Evolutionary conservation across 2,113 vertebrate genomes (phyloP), one percentile per base, ranked within the genome.

Genomic region (Microcebus jonahi): DNA sequence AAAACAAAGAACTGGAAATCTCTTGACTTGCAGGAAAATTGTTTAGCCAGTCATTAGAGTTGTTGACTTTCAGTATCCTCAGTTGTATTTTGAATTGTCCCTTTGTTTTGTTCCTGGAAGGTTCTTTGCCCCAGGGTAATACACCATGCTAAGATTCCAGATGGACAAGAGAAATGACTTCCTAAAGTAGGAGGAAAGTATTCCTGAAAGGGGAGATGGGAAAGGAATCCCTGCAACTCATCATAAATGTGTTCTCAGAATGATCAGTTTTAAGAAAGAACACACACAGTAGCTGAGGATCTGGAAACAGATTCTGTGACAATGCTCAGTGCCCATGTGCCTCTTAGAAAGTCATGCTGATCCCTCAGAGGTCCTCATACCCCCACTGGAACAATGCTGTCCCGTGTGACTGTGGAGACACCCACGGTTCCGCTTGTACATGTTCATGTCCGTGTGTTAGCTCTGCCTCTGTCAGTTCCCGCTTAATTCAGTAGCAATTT

Each of bases 401-500:
- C 48, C n/a, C n/a, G 27, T n/a, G 68, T 10, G n/a, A 23, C 86
- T 75, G 0, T 39, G 42, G 63, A 34, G 59, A 63, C 7, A 18
- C 15, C 5, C 13, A 15, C 4, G 42, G 53, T 68, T 92, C 34
- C 87, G 0, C 61, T 75, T 55, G 48, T 31, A 27, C 25, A 3
- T 20, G 36, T 67, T 3, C 7, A 9, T 29, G 7, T 36, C 55
- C 11, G 0, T 0, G 0, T 0, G 0, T 0, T 71, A 65, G 39
- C 45, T 95, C 42, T 85, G 31, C 11, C 68, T 75, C 85, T 86
- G 31, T 39, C 12, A 48, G 27, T 63, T 42, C 25, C 84, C 55
- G n/a, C 63, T 88, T 55, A 55, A 13, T 31, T 42, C 42, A 5
- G 12, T 73, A 20, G 14, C 57, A 50, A 34, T 65, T 48, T 17